Percentiles rank a stretch among this genome's conserved stretches.
These are phyloP conservation scores for Pelobates cultripes DNA, from an alignment of 2,797 vertebrate species.

Conservation along the genomic window DNA sequence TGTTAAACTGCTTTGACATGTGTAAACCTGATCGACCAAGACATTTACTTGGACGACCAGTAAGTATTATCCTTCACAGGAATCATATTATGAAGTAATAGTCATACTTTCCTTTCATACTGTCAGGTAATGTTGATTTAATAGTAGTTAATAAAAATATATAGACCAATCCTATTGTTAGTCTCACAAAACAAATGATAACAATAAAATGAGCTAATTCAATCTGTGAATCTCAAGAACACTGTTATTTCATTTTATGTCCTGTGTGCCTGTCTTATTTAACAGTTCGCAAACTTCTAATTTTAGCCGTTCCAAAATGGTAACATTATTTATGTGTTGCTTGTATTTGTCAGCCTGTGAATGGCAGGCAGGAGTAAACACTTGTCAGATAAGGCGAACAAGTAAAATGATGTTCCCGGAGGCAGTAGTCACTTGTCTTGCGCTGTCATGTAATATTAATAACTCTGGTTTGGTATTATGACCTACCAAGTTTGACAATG, in stretches of 20 bases:
- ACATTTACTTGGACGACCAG: no score
- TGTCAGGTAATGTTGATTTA: no score
- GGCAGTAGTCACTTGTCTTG: slow-evolving; percentile 47
- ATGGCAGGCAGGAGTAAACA: slow-evolving; percentile 28
- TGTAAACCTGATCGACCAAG: no score
- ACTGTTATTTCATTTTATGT: neutral
- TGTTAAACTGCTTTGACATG: no score
- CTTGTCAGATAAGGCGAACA: slow-evolving; percentile 50
- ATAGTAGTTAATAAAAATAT: no score
- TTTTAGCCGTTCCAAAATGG: slow-evolving; percentile 12
- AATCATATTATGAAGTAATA: no score
- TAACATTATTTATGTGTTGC: slow-evolving; percentile 30
- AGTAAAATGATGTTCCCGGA: slow-evolving; percentile 48
- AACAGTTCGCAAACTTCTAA: slow-evolving; percentile 1
- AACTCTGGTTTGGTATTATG: slow-evolving; percentile 40
- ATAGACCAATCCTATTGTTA: no score
- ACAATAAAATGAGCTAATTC: neutral
- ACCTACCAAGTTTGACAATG: slow-evolving; percentile 37
- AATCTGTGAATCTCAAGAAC: neutral
- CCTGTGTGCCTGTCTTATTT: neutral
- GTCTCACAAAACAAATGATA: neutral
- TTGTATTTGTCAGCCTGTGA: slow-evolving; percentile 31
- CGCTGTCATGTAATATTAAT: slow-evolving; percentile 54
- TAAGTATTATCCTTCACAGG: no score
- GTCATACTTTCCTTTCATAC: no score